Base-by-base conservation (phyloP, 2,113 vertebrate genomes). In the Hypocryptadius cinnamomeus region DNA sequence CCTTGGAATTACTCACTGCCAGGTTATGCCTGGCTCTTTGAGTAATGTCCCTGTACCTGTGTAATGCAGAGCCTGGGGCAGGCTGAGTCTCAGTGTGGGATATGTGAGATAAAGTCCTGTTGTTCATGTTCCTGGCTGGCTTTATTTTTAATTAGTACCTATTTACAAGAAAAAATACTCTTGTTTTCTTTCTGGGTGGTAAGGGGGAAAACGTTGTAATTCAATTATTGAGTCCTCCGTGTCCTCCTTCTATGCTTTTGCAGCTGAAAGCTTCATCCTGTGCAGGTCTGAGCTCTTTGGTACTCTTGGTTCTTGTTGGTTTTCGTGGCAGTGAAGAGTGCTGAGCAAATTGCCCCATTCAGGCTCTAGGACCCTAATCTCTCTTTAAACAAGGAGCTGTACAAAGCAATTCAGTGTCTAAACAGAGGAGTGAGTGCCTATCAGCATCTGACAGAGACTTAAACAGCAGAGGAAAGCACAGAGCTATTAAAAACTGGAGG, bases 341-440 rank as follows among this genome's bases (percentile, higher is more conserved):
- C 82, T 94, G 82, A 91, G 82, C 79, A 92, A 91, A 93, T 78
- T 68, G 56, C 60, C 79, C 47, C 44, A 44, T 83, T 92, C 47
- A 53, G 72, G 45, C 82, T 94, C 47, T 85, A 93, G 91, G 79
- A 79, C 76, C 60, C 44, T 90, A 89, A 94, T 94, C 87, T 87
- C 85, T 71, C 72, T 61, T 89, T 93, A 94, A 95, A 94, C 64
- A 78, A 90, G 89, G 89, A 83, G 66, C 91, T 84, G 82, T 91
- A 71, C 78, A 83, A 84, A 94, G 85, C 74, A 83, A 71, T 94
- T 90, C 84, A 42, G 68, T 83, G 60, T 94, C 91, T 94, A 35
- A 94, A 89, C 89, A 95, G 81, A 89, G 71, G 21, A 87, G 64
- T 30, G 47, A 90, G 91, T 78, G 83, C 83, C 83, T 86, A 24